Percentiles rank a stretch among this genome's conserved stretches.
Evolutionary conservation across 2,888 invertebrate genomes (phyloP).

Genomic region (Tortricodes alternella): DNA sequence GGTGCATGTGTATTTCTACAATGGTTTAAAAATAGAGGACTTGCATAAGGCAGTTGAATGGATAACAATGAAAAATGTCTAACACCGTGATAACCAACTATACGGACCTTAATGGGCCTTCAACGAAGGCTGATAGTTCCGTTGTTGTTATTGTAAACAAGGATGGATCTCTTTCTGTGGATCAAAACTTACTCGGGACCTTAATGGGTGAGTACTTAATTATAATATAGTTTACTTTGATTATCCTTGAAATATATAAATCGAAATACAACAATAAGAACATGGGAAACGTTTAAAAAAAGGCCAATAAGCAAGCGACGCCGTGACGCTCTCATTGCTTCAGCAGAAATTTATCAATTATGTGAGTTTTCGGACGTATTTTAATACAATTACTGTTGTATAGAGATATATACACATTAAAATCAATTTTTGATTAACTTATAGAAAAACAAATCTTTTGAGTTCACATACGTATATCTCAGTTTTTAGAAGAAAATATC

Average conservation of each 20-base stretch:
- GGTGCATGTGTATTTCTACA: slow-evolving; percentile 61
- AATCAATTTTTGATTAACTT: no score
- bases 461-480: not conserved
- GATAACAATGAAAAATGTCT: slow-evolving; percentile 73
- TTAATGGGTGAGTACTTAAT: slow-evolving; percentile 86
- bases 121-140: slow-evolving; percentile 85
- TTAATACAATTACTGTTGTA: no score
- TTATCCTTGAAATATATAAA: not conserved
- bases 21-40: slow-evolving; percentile 73
- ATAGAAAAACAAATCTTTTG: no score
- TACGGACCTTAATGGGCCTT: slow-evolving; percentile 78
- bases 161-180: slow-evolving; percentile 92
- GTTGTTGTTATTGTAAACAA: slow-evolving; percentile 93
- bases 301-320: not conserved
- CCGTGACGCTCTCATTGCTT: not conserved
- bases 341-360: not conserved
- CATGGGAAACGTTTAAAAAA: not conserved
- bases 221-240: slow-evolving; percentile 32
- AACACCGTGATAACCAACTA: slow-evolving; percentile 81
- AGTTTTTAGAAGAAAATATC: not conserved
- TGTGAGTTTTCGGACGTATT: not conserved
- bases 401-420: no score
- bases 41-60: slow-evolving; percentile 60
- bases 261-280: not conserved
- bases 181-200: slow-evolving; percentile 90